Base-by-base conservation (phyloP, 2,888 invertebrate genomes). In the Mesorhabditis sp. region DNA sequence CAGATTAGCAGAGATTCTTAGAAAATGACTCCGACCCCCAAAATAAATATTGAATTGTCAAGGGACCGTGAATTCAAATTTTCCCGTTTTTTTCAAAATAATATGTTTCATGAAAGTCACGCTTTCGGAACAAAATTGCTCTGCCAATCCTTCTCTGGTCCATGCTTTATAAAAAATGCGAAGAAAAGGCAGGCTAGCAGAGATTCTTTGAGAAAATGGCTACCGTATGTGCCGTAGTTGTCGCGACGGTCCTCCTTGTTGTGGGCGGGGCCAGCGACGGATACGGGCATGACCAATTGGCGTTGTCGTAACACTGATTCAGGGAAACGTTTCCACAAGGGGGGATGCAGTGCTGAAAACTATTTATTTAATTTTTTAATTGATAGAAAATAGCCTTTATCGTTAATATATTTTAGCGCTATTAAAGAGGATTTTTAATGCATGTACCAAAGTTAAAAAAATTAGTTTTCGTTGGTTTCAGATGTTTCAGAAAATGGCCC, bases 261-360 rank as follows among this genome's bases (percentile, higher is more conserved):
- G 79, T 76, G 3, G 75, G 69, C 5, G 50, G 68, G 67, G 66
- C 76, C 76, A 4, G 68, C 65, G 5, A 45, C 28, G 6, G 69
- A 5, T 3, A 73, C 67, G 4, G 45, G 45, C 3, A 63, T 3
- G 41, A 66, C n/a, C 66, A 15, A 66, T 43, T 66, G 42, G 41
- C 43, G 44, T 66, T 66, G 41, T 70, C 28, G 43, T 71, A 71
- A 67, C 78, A 78, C 4, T 72, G 43, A 43, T 70, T 44, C 0
- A 72, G 72, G 5, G 41, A 41, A 6, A n/a, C 50, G 1, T 65
- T 45, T 42, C 77, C 75, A 70, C 81, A 81, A 3, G 80, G 79
- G 45, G 70, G 63, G n/a, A 81, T 75, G 62, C 80, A 81, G 63
- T 73, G 65, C 75, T 76, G 15, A 45, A 61, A 62, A 13, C 4